Conservation (phyloP, 2,113 vertebrate species). For the Phoxinus phoxinus region DNA sequence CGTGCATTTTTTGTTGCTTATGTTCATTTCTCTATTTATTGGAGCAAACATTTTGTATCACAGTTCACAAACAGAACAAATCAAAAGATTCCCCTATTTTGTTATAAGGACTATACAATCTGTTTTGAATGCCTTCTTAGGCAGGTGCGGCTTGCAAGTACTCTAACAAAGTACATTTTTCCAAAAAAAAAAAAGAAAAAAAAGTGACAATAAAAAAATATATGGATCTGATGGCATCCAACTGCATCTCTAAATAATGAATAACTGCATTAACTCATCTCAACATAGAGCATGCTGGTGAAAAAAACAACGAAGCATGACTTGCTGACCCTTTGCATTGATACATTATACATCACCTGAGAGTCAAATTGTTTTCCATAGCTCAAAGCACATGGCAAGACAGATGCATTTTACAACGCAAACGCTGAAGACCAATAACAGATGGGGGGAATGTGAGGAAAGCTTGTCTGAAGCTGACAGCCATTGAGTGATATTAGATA, state of each 20-base stretch:
- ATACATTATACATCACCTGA: slow-evolving; percentile 31
- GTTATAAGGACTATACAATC: not conserved
- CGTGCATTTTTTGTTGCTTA: not conserved
- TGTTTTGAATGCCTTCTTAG: not conserved
- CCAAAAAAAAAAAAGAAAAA: not conserved
- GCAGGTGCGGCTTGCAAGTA: not conserved
- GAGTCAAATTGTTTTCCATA: slow-evolving; percentile 5
- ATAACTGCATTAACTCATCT: slow-evolving; percentile 13
- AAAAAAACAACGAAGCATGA: not conserved
- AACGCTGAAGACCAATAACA: not conserved
- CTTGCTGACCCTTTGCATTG: slow-evolving; percentile 15
- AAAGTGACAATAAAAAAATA: not conserved
- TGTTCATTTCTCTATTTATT: not conserved
- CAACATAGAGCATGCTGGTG: too few species aligned
- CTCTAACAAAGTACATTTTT: not conserved
- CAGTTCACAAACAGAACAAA: not conserved
- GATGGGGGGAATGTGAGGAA: not conserved
- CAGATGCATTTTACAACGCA: not conserved
- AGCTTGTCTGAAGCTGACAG: not conserved
- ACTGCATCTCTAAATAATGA: slow-evolving; percentile 10
- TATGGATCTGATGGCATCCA: not conserved
- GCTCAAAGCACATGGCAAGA: slow-evolving; percentile 14
- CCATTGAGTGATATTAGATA: not conserved
- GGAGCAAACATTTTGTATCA: not conserved
- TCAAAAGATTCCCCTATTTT: not conserved